Evolutionary conservation across 1,140 invertebrate genomes (phyloP).

Genomic region (Zaprionus vittiger): DNA sequence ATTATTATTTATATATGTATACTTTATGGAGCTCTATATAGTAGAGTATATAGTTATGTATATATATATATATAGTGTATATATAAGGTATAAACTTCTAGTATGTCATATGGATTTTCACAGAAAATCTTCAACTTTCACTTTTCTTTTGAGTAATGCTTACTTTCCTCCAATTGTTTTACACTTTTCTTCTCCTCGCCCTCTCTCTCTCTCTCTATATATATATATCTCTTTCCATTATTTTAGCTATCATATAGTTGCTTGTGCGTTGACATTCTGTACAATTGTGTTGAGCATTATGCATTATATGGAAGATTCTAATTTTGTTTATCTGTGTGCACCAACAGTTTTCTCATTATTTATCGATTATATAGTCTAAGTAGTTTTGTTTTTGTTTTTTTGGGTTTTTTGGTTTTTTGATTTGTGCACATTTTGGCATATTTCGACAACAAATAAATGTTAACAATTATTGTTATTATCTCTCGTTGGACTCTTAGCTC

Average conservation of each 20-base stretch:
- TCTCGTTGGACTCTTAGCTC: slow-evolving; percentile 51
- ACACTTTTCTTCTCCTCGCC: slow-evolving; percentile 22
- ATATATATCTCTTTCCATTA: slow-evolving; percentile 11
- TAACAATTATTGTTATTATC: slow-evolving; percentile 58
- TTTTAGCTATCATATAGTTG: slow-evolving; percentile 10
- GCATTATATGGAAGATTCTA: slow-evolving; percentile 69
- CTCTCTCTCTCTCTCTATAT: slow-evolving; percentile 17
- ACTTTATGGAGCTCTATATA: slow-evolving; percentile 69
- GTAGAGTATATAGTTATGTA: slow-evolving; percentile 40
- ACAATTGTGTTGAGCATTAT: slow-evolving; percentile 67
- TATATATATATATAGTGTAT: slow-evolving; percentile 68
- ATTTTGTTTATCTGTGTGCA: slow-evolving; percentile 5
- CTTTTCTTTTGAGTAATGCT: slow-evolving; percentile 70
- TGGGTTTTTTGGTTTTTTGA: slow-evolving; percentile 26
- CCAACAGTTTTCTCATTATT: slow-evolving; percentile 35
- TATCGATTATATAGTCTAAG: slow-evolving; percentile 12
- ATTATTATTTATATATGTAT: slow-evolving; percentile 45
- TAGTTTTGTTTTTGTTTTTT: slow-evolving; percentile 27
- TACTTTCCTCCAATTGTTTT: slow-evolving; percentile 71
- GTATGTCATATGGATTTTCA: slow-evolving; percentile 80
- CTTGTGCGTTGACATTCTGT: slow-evolving; percentile 45
- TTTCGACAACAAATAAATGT: slow-evolving; percentile 58
- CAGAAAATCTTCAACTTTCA: slow-evolving; percentile 80
- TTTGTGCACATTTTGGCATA: slow-evolving; percentile 48
- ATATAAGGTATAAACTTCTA: slow-evolving; percentile 78